Evolutionary conservation across 2,797 vertebrate genomes (phyloP).

Genomic region (Typhlichthys subterraneus): DNA sequence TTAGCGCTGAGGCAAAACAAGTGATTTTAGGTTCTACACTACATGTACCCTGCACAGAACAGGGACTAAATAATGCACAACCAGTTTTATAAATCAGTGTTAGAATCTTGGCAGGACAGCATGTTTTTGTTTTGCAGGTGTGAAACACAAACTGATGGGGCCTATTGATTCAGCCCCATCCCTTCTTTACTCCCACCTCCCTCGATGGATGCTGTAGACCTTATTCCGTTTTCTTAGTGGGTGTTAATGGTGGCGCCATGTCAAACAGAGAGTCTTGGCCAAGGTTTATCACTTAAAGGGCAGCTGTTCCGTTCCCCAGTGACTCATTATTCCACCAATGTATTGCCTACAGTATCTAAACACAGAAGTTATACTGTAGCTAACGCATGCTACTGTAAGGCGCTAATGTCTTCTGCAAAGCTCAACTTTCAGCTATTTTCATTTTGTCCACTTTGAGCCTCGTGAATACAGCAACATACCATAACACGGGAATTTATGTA

Average conservation of each 20-base stretch:
- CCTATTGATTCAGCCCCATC: constrained; percentile 24
- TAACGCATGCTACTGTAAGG: constrained; percentile 49
- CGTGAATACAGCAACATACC: constrained; percentile 11
- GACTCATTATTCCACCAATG: constrained; percentile 69
- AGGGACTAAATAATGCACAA: too few relatives aligned
- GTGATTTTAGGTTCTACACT: too few relatives aligned
- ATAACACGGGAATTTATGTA: not conserved
- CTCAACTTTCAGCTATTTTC: constrained; percentile 30
- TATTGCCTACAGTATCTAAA: constrained; percentile 45
- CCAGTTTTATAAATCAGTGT: too few relatives aligned
- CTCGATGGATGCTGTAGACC: constrained; percentile 18
- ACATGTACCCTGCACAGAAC: too few relatives aligned
- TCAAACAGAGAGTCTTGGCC: constrained; percentile 58
- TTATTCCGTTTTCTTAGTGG: constrained; percentile 18
- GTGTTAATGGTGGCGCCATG: constrained; percentile 56
- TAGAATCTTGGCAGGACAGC: not conserved
- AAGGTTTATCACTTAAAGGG: constrained; percentile 61
- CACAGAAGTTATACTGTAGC: constrained; percentile 48
- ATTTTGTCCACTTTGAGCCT: constrained; percentile 15
- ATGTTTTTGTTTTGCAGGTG: constrained; percentile 15
- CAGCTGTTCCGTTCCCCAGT: constrained; percentile 62
- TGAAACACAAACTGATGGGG: constrained; percentile 8
- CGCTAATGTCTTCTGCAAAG: constrained; percentile 59
- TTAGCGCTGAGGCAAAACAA: too few relatives aligned
- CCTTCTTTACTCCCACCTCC: not conserved